Percentiles rank a stretch among this genome's conserved stretches.
Evolutionary conservation across 2,113 vertebrate genomes (phyloP).

Genomic region (Hucho hucho): DNA sequence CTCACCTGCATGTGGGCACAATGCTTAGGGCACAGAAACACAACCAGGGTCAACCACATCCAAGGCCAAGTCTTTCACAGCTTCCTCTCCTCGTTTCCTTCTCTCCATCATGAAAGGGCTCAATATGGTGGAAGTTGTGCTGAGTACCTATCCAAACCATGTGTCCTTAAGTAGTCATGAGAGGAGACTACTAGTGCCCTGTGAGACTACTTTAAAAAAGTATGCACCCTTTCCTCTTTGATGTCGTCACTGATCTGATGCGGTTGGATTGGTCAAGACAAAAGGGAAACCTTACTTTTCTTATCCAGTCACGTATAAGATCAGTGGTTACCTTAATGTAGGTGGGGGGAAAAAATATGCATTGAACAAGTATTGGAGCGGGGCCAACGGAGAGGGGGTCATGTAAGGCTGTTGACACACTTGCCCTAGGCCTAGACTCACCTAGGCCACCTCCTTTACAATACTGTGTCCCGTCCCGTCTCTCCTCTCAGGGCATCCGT

Average conservation of each 20-base stretch:
- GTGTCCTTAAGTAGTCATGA: conserved; percentile 12
- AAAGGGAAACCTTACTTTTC: neutral
- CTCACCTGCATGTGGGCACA: conserved; percentile 80
- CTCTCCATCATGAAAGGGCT: conserved; percentile 31
- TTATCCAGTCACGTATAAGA: neutral
- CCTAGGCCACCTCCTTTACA: conserved; percentile 66
- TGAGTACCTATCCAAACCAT: conserved; percentile 5
- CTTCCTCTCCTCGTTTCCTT: conserved; percentile 53
- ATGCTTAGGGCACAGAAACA: conserved; percentile 73
- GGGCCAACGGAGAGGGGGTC: conserved; percentile 47
- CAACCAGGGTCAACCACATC: conserved; percentile 58
- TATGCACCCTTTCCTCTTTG: conserved; percentile 4
- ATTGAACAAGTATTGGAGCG: conserved; percentile 43
- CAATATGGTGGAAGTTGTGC: neutral
- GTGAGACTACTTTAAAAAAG: conserved; percentile 39
- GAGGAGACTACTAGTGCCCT: conserved; percentile 37
- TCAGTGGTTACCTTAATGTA: neutral
- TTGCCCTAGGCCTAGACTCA: conserved; percentile 39
- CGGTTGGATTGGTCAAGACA: conserved; percentile 6
- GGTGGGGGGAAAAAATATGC: conserved; percentile 44
- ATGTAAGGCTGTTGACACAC: conserved; percentile 49
- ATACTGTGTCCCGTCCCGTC: conserved; percentile 61
- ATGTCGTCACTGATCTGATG: neutral
- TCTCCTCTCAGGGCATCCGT: conserved; percentile 88
- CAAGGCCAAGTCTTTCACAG: conserved; percentile 16